Evolutionary conservation across 2,797 vertebrate genomes (phyloP).

Genomic region (Podarcis lilfordi): DNA sequence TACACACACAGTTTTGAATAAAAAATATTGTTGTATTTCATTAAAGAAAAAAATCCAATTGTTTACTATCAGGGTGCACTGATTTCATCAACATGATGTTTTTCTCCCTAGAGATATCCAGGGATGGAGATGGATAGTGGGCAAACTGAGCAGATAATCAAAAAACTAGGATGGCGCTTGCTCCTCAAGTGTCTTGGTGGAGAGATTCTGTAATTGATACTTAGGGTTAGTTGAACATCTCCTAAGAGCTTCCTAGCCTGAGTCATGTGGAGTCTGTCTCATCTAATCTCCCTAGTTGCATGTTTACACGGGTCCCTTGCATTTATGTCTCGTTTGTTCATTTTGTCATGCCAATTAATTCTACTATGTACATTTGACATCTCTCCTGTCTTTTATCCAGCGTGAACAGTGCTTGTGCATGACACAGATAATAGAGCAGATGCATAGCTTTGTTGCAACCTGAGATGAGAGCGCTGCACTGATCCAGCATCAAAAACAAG

Average conservation of each 20-base stretch:
- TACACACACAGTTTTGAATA: neutral
- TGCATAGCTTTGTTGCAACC: neutral
- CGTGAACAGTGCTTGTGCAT: neutral
- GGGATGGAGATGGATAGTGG: neutral
- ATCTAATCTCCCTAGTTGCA: neutral
- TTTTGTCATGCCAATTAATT: neutral
- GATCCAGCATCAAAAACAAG: too few relatives aligned
- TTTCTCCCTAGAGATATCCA: neutral
- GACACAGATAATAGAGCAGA: neutral
- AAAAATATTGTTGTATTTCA: neutral
- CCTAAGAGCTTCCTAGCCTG: neutral
- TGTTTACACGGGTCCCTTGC: too few relatives aligned
- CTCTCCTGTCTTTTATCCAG: neutral
- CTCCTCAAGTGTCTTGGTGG: neutral
- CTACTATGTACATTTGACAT: neutral
- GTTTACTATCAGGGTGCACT: neutral
- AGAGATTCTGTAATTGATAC: neutral
- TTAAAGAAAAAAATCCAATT: neutral
- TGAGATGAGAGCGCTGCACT: neutral
- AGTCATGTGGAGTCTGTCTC: neutral
- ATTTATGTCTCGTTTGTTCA: neutral
- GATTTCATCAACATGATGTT: too few relatives aligned
- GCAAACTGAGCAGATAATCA: neutral
- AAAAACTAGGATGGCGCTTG: neutral
- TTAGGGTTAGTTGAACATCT: too few relatives aligned